Evolutionary conservation across 2,888 invertebrate genomes (phyloP).

Genomic region (Cremastinae sp.): DNA sequence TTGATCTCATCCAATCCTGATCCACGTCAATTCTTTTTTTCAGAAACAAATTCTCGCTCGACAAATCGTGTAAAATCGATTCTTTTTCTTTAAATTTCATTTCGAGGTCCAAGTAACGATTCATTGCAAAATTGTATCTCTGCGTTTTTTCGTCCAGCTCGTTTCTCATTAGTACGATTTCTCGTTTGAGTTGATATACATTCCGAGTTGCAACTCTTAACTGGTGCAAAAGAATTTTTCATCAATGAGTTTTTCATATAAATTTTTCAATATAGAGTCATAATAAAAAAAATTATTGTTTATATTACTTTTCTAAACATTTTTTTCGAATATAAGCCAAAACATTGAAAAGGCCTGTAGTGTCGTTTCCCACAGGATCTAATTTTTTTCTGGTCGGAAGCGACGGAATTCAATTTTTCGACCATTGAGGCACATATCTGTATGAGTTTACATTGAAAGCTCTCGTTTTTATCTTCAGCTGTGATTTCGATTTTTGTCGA

Average conservation of each 20-base stretch:
- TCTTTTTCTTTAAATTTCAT: constrained; percentile 65
- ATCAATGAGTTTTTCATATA: not conserved
- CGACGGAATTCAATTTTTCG: constrained; percentile 64
- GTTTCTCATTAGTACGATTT: constrained; percentile 57
- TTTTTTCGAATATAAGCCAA: constrained; percentile 59
- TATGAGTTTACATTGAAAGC: constrained; percentile 65
- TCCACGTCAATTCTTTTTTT: constrained; percentile 68
- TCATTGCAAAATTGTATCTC: constrained; percentile 60
- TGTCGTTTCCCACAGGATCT: constrained; percentile 34
- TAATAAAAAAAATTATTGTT: not conserved
- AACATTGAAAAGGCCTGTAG: constrained; percentile 42
- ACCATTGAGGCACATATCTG: constrained; percentile 65
- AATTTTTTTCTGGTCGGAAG: constrained; percentile 15
- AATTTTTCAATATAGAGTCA: too few relatives aligned
- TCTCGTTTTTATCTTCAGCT: constrained; percentile 62
- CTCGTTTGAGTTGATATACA: constrained; percentile 62
- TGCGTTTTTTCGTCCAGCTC: constrained; percentile 60
- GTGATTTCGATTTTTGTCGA: constrained; percentile 58
- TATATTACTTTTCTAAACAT: constrained; percentile 65
- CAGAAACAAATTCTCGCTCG: constrained; percentile 64
- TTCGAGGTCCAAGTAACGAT: constrained; percentile 64
- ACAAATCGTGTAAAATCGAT: constrained; percentile 65
- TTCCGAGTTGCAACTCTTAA: constrained; percentile 55
- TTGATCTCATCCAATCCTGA: constrained; percentile 64
- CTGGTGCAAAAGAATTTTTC: constrained; percentile 50